These are phyloP conservation scores for Melinaea menophilus DNA, from an alignment of 2,888 invertebrate genomes.

Conservation along the genomic window DNA sequence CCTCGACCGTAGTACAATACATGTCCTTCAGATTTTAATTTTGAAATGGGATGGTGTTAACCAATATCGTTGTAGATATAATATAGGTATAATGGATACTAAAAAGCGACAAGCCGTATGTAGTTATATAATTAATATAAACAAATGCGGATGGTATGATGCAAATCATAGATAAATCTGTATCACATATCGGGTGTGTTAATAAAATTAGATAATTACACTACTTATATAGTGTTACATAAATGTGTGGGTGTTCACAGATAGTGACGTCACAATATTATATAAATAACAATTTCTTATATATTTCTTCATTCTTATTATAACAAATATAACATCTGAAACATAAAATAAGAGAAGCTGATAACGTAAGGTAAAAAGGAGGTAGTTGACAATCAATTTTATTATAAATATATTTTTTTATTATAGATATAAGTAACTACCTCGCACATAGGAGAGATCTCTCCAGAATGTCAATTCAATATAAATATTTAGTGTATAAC, in stretches of 20 bases:
- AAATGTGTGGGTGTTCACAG: neutral
- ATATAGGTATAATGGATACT: slow-evolving; percentile 25
- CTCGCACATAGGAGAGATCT: no score
- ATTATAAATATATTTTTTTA: neutral
- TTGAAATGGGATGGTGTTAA: slow-evolving; percentile 20
- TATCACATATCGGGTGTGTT: neutral
- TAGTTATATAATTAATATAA: slow-evolving; percentile 33
- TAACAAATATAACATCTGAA: no score
- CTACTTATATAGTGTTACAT: slow-evolving; percentile 1
- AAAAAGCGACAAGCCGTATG: slow-evolving; percentile 54
- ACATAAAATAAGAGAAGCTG: no score
- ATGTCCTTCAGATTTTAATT: neutral
- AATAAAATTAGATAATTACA: no score
- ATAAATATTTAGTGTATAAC: neutral
- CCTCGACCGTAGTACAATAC: no score
- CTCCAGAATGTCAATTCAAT: no score
- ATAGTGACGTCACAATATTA: no score
- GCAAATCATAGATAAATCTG: slow-evolving; percentile 64
- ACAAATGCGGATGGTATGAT: slow-evolving; percentile 57
- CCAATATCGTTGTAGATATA: slow-evolving; percentile 8
- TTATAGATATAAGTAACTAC: no score
- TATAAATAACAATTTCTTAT: neutral
- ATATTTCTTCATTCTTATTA: no score
- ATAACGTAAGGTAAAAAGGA: no score
- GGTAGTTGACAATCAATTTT: no score